These are phyloP conservation scores for Bostrychus sinensis DNA, from an alignment of 2,113 vertebrate species.

Conservation along the genomic window DNA sequence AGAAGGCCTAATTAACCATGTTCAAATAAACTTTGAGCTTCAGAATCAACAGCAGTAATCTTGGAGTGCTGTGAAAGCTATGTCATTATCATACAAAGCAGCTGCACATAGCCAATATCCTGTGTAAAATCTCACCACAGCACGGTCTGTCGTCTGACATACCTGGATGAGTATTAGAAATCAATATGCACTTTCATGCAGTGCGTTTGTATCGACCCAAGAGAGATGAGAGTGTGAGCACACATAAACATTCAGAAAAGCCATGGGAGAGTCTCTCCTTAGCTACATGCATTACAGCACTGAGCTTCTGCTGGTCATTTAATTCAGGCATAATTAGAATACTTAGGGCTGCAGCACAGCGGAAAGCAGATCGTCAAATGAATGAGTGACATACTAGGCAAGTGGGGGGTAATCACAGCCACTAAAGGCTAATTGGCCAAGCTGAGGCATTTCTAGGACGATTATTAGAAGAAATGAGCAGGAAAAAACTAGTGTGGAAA, in stretches of 20 bases:
- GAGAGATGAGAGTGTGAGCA: conserved; percentile 29
- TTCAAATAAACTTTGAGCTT: neutral
- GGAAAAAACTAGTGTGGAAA: conserved; percentile 13
- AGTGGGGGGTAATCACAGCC: conserved; percentile 57
- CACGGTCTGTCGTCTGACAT: neutral
- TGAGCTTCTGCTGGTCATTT: conserved; percentile 59
- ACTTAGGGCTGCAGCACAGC: conserved; percentile 50
- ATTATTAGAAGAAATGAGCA: conserved; percentile 49
- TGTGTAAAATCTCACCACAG: neutral
- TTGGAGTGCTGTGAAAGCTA: neutral
- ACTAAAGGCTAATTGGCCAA: conserved; percentile 74
- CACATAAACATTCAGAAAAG: conserved; percentile 30
- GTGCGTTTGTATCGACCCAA: conserved; percentile 6
- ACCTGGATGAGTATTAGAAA: neutral
- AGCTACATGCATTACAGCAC: conserved; percentile 42
- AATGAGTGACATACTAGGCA: conserved; percentile 60
- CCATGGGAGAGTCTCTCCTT: conserved; percentile 31
- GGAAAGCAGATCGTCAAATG: conserved; percentile 48
- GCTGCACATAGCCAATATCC: neutral
- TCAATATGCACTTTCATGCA: conserved; percentile 23
- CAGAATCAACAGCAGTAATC: neutral
- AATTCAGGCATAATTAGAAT: conserved; percentile 66
- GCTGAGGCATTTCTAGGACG: conserved; percentile 57
- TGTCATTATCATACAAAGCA: neutral
- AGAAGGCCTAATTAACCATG: no score